Conservation (phyloP, 1,140 invertebrate genomes). For the Drosophila albomicans region DNA sequence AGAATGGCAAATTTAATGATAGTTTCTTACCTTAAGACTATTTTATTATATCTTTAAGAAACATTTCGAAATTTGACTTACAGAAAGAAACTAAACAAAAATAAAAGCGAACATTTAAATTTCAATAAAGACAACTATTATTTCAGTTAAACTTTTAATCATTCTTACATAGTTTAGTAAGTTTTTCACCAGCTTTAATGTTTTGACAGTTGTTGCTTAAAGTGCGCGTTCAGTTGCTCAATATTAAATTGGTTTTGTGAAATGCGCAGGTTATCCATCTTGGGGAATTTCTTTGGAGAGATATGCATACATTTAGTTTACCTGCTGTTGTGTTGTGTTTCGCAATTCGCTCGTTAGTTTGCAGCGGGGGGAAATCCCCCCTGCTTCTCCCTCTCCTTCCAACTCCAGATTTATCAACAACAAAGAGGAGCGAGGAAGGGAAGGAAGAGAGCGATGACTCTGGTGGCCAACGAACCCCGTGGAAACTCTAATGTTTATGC, state of each 20-base stretch:
- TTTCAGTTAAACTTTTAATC: no score
- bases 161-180: no score
- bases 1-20: no score
- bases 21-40: no score
- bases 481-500: constrained; percentile 44
- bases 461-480: constrained; percentile 13
- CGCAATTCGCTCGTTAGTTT: constrained; percentile 14
- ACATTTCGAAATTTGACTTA: no score
- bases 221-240: no score
- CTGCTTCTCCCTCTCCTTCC: background rate
- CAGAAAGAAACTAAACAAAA: no score
- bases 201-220: no score
- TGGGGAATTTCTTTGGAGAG: constrained; percentile 2
- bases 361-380: background rate
- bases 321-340: constrained; percentile 6
- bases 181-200: no score
- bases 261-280: background rate
- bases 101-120: no score
- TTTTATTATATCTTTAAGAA: no score
- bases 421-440: background rate
- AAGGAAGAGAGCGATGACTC: background rate
- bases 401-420: background rate
- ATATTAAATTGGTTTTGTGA: constrained; percentile 1
- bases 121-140: no score
- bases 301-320: constrained; percentile 2